phyloP scores from a whole-genome alignment of 2,797 vertebrate species.

The Neoniphon sammara region DNA sequence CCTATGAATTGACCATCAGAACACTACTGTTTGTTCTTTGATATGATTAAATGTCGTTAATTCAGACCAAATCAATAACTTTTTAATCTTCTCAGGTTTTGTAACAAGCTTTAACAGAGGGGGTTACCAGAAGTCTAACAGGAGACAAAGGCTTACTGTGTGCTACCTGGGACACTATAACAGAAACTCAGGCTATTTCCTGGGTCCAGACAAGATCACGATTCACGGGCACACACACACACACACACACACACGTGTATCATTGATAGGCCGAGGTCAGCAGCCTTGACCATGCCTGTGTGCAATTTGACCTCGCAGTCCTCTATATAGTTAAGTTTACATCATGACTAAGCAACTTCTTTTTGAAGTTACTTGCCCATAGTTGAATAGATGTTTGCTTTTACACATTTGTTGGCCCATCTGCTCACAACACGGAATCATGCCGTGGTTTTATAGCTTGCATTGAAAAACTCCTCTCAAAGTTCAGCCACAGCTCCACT shows the following conservation, averaged over 20 bases:
- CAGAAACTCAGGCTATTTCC: constrained; percentile 58
- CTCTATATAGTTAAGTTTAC: constrained; percentile 32
- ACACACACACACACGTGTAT: constrained; percentile 23
- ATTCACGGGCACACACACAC: constrained; percentile 16
- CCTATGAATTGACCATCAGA: constrained; percentile 3
- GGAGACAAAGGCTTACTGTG: constrained; percentile 65
- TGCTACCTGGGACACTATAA: constrained; percentile 37
- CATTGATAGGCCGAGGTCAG: constrained; percentile 68
- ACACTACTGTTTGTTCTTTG: constrained; percentile 5
- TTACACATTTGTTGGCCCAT: constrained; percentile 65
- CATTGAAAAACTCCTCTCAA: not conserved
- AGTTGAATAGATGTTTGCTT: constrained; percentile 53
- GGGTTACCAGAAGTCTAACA: constrained; percentile 10
- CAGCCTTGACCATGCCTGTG: constrained; percentile 40
- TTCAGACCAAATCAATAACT: not conserved
- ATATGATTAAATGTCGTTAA: not conserved
- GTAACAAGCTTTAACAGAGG: not conserved
- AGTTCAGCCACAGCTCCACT: not conserved
- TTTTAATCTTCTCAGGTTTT: not conserved
- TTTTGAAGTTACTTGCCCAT: constrained; percentile 35
- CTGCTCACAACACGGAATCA: constrained; percentile 49
- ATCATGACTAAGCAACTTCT: constrained; percentile 26
- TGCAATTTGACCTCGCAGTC: constrained; percentile 47
- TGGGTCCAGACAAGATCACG: constrained; percentile 49
- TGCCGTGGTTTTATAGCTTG: constrained; percentile 38